Base-by-base conservation (phyloP, 2,797 vertebrate species). In the Macropus fuliginosus region DNA sequence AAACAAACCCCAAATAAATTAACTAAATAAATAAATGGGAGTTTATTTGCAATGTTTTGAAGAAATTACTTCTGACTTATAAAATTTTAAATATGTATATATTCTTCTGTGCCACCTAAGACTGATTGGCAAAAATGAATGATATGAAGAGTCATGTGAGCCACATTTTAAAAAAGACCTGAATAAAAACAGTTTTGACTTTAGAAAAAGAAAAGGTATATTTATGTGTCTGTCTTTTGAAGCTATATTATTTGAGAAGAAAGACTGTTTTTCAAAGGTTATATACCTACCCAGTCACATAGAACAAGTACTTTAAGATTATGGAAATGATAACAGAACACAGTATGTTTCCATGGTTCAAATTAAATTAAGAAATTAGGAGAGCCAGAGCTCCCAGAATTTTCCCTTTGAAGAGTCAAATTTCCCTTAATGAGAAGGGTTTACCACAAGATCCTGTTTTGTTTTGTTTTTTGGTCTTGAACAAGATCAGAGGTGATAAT, bases 391-490 rank as follows among this genome's bases (percentile, higher is more conserved):
- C 12, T 13, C 34, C n/a, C 54, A 54, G 55, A 57, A 57, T 52
- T 92, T 95, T 74, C 87, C 92, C 92, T 93, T 56, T 24, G 40
- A 31, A 28, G 62, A 94, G 31, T 56, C 57, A 54, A 14, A 91
- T 92, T 95, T 90, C 93, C 92, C 28, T 55, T 66, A 92, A 93
- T 56, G 59, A 55, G 8, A 90, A 90, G 90, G 57, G 1, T 94
- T 95, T 94, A 50, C 93, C 94, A 46, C 62, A 92, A 56, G 52
- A 74, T 93, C 89, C 34, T n/a, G 6, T 59, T 91, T 40, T 91
- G 90, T 81, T 46, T 81, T 81, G 74, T 87, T 87, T 81, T 46
- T 96, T 94, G 89, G 59, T 90, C 92, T 95, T 97, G 91, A 89
- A 92, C 14, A 91, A 94, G 62, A 95, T 91, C 91, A 57, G 92